Conservation (phyloP, 1,140 invertebrate species). For the Kradibia gibbosae region DNA sequence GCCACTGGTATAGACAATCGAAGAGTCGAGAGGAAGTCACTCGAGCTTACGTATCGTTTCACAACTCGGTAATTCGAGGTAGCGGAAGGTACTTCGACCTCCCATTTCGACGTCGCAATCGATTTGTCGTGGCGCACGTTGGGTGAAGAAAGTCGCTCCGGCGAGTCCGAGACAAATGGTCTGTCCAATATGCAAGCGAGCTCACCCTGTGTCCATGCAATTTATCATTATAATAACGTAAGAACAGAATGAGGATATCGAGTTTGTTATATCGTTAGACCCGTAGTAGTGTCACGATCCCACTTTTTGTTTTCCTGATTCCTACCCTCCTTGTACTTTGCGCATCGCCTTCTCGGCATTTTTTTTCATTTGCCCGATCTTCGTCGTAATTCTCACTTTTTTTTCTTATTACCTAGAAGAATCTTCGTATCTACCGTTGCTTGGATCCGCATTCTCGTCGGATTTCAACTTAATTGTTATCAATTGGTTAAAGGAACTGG, state of each 20-base stretch:
- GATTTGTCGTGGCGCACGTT: slow-evolving; percentile 37
- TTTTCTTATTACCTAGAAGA: neutral
- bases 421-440: neutral
- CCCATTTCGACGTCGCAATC: slow-evolving; percentile 31
- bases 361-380: neutral
- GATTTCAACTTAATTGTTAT: slow-evolving; percentile 28
- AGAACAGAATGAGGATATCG: neutral
- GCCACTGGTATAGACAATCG: neutral
- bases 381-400: neutral
- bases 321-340: neutral
- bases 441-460: slow-evolving; percentile 1
- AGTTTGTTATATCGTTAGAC: neutral
- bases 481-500: neutral
- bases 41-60: neutral
- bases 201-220: neutral
- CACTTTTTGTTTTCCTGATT: neutral
- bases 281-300: neutral
- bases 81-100: slow-evolving; percentile 25
- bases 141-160: neutral
- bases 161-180: slow-evolving; percentile 34
- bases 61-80: slow-evolving; percentile 17
- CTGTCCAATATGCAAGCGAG: slow-evolving; percentile 7
- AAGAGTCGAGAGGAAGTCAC: neutral
- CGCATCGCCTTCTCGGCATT: neutral
- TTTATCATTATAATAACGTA: slow-evolving; percentile 48